Conservation (phyloP, 2,888 invertebrate genomes). For the Nomada flava region DNA sequence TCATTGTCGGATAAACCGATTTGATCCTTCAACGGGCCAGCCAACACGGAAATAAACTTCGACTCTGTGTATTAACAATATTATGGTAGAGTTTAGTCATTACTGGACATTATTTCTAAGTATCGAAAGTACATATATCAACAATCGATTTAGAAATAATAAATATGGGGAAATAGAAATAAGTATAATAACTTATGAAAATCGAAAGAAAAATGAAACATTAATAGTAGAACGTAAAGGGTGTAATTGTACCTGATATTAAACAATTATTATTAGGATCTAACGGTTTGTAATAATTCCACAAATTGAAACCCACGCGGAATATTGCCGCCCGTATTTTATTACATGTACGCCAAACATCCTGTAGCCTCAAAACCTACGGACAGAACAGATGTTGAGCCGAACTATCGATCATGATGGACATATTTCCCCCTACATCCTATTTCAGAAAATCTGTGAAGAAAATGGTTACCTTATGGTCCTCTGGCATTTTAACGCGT, state of each 20-base stretch:
- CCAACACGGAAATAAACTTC: constrained; percentile 90
- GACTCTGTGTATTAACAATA: constrained; percentile 85
- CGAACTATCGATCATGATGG: background rate
- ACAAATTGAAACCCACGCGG: constrained; percentile 89
- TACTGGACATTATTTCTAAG: background rate
- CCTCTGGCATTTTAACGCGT: constrained; percentile 61
- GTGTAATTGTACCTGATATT: constrained; percentile 86
- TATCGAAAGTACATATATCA: background rate
- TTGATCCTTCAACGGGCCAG: constrained; percentile 88
- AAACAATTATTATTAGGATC: constrained; percentile 89
- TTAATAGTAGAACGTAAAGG: background rate
- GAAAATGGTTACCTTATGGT: constrained; percentile 59
- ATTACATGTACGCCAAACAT: constrained; percentile 92
- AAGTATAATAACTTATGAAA: background rate
- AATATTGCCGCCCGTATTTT: constrained; percentile 92
- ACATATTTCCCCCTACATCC: constrained; percentile 9
- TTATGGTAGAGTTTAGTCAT: background rate
- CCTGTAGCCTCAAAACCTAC: constrained; percentile 85
- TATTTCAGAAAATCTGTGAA: constrained; percentile 17
- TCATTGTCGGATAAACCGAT: constrained; percentile 90
- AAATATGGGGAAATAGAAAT: background rate
- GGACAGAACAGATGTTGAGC: constrained; percentile 10
- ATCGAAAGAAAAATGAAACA: background rate
- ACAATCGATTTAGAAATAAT: no score
- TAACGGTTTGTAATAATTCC: constrained; percentile 89